Percentiles rank a stretch among this genome's conserved stretches.
These are phyloP conservation scores for Beroe forskalii DNA, from an alignment of 37 sponge, comb jelly and placozoan species.

Conservation along the genomic window DNA sequence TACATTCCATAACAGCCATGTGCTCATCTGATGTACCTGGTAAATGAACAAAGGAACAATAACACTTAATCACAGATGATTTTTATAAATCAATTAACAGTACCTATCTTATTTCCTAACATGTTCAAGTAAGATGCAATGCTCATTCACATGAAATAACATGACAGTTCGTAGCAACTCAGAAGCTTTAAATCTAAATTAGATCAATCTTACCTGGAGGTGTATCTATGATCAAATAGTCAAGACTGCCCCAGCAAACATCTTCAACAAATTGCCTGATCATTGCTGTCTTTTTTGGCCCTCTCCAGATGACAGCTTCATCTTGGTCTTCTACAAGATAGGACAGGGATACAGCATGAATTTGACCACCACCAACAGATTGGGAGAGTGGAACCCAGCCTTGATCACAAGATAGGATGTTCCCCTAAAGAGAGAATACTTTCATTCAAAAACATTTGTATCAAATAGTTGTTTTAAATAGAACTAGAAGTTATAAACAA, in stretches of 20 bases:
- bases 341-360: slow-evolving; percentile 60
- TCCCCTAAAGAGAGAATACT: slow-evolving; percentile 40
- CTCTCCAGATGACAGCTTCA: slow-evolving; percentile 66
- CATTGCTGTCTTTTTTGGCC: slow-evolving; percentile 68
- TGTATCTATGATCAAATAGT: slow-evolving; percentile 65
- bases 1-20: slow-evolving; percentile 54
- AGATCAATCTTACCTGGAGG: slow-evolving; percentile 49
- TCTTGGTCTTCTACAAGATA: slow-evolving; percentile 66
- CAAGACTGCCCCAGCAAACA: slow-evolving; percentile 66
- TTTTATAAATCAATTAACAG: no score
- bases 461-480: no score
- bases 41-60: no score
- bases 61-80: no score
- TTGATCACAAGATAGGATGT: slow-evolving; percentile 37
- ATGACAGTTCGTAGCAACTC: no score
- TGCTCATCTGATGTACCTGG: slow-evolving; percentile 62
- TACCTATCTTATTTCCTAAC: no score
- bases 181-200: no score
- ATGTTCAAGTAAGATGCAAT: no score
- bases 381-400: slow-evolving; percentile 32
- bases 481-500: no score
- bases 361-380: not conserved
- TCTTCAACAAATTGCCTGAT: slow-evolving; percentile 60
- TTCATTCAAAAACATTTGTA: no score
- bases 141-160: no score